Conservation (phyloP, 2,888 invertebrate species). For the Drosophila borborema region DNA sequence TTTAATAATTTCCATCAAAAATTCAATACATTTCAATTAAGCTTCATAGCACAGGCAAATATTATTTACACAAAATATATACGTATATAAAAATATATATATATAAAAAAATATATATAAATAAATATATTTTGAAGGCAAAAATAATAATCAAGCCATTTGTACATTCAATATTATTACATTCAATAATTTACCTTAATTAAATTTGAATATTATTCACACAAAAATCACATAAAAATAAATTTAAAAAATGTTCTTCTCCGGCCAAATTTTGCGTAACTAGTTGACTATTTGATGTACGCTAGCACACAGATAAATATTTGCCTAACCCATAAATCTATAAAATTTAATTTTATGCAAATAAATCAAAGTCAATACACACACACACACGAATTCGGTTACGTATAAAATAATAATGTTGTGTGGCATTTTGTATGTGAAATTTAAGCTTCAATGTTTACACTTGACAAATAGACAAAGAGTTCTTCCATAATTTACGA, state of each 20-base stretch:
- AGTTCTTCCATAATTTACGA: constrained; percentile 51
- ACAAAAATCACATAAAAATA: neutral
- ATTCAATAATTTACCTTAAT: neutral
- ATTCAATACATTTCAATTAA: too few species aligned
- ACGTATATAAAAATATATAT: too few species aligned
- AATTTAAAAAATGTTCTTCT: neutral
- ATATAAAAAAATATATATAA: too few species aligned
- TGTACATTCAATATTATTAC: too few species aligned
- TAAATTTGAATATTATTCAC: neutral
- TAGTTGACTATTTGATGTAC: constrained; percentile 3
- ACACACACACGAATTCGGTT: neutral
- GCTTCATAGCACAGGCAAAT: too few species aligned
- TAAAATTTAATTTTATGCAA: constrained; percentile 60
- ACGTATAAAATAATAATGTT: constrained; percentile 5
- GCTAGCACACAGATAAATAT: constrained; percentile 42
- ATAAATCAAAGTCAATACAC: constrained; percentile 61
- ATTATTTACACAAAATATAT: too few species aligned
- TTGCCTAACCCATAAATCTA: constrained; percentile 46
- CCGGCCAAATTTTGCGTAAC: neutral
- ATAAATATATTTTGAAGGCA: too few species aligned
- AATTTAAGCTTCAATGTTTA: constrained; percentile 28
- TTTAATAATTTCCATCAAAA: too few species aligned
- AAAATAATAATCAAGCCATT: too few species aligned
- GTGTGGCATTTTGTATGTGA: constrained; percentile 13
- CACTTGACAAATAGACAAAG: constrained; percentile 23